Base-by-base conservation (phyloP, 37 sponge, comb jelly and placozoan species). In the Ephydatia muelleri region DNA sequence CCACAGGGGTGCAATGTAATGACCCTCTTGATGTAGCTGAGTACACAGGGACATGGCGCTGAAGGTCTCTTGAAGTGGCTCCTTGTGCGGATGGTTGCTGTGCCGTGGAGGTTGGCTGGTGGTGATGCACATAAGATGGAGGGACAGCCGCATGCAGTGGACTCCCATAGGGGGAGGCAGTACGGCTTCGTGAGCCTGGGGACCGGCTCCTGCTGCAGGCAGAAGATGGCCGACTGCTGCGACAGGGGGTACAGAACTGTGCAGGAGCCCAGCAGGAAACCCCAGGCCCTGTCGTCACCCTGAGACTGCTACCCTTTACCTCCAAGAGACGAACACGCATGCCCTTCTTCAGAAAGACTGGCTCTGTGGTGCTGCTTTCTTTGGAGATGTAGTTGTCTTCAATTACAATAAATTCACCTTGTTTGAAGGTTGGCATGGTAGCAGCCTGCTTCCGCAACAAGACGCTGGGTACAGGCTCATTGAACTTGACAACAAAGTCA, bases 401-500 rank as follows among this genome's bases (percentile, higher is more conserved):
- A 57, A 57, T 57, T 19, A 57, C 57, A 57, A 57, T 21, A 57
- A 57, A 57, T 14, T 57, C 57, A 14, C 57, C 57, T 57, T 5
- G 57, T 57, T 57, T 57, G 57, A 57, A 57, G 57, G 57, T 57
- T 21, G 57, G 57, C 57, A 57, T 13, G 57, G 19, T 14, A 57
- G 16, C 57, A 57, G 57, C 57, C 19, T 57, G 57, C 57, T 57
- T 57, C 19, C 57, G 57, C 16, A 21, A 57, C 57, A 57, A 57
- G 57, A 57, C 16, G 57, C 16, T 21, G 0, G 57, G 57, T 14
- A 57, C 57, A 57, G 57, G 57, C 16, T 57, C 57, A 57, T 57
- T 57, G 57, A 38, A 75, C 36, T 75, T 75, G 75, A 75, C 16
- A 26, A 38, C 38, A 35, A 36, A 75, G 36, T 75, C 75, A 5